Base-by-base conservation (phyloP, 2,113 vertebrate species). In the Cathartes aura region DNA sequence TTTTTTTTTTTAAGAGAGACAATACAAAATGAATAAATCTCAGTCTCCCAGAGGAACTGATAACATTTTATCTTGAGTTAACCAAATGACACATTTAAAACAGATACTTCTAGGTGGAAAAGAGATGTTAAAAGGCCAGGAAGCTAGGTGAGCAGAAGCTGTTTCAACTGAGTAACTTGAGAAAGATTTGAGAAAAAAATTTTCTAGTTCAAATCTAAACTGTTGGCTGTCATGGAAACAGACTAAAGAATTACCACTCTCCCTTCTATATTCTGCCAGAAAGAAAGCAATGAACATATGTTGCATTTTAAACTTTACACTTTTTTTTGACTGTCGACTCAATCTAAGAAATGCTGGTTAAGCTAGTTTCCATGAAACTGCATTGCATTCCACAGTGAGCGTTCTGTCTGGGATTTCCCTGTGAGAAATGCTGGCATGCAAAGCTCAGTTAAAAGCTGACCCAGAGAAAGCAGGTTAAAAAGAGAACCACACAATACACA, bases 401-500 rank as follows among this genome's bases (percentile, higher is more conserved):
- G 97, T 96, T 99, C 97, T 98, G 98, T 98, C 98, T 98, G 98
- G 97, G 91, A 98, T 97, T 99, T 98, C 98, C 95, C 97, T 75
- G 90, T 96, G 74, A 97, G 95, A 93, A 93, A 91, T 83, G 96
- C 98, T 96, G 94, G 97, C 99, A 99, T 99, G 99, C 99, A 99
- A 98, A 99, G 98, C 98, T 97, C 93, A 88, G 91, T 71, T 98
- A 96, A 96, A 98, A 97, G 97, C 91, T 95, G 94, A 93, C 92
- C 94, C 97, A 98, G 97, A 96, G 97, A 93, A 98, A 97, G 98
- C 96, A 97, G 70, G 92, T 96, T 97, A 98, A 96, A 89, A 90
- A 95, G 97, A 96, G 97, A 96, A 97, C 82, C 98, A 97, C 97
- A 98, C 98, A 97, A 99, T 99, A 99, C 99, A 99, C 99, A 99